phyloP scores from a whole-genome alignment of 2,113 vertebrate genomes.

The Cyrtonyx montezumae region DNA sequence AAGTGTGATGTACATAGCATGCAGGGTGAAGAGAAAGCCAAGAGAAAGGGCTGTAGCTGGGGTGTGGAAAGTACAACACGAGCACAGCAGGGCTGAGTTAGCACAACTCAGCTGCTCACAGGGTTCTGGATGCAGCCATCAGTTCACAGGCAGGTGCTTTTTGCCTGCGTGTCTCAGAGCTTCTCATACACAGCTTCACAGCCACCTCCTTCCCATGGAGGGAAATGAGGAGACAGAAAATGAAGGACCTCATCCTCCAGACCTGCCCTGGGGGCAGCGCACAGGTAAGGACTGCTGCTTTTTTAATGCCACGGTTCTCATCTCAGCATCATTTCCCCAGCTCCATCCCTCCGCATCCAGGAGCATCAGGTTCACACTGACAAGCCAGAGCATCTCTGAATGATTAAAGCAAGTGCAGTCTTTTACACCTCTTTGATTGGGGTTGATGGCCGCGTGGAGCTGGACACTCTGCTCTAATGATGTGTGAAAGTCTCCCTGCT shows the following conservation, averaged over 20 bases:
- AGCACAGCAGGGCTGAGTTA: fast-evolving
- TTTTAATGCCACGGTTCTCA: background rate
- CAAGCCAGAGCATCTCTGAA: background rate
- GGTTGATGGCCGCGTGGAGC: conserved; percentile 57
- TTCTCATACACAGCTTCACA: fast-evolving
- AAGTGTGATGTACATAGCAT: fast-evolving
- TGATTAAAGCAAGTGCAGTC: conserved; percentile 55
- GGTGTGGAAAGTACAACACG: fast-evolving
- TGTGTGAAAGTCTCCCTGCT: conserved; percentile 51
- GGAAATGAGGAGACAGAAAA: background rate
- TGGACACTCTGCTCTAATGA: conserved; percentile 67
- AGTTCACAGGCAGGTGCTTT: background rate
- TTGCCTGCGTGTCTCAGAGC: background rate
- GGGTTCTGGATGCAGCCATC: background rate
- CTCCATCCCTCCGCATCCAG: background rate
- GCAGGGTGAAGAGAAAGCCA: background rate
- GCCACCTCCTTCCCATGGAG: background rate
- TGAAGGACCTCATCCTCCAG: background rate
- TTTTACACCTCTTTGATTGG: conserved; percentile 54
- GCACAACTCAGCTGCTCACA: fast-evolving
- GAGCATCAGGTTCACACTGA: background rate
- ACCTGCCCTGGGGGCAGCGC: background rate
- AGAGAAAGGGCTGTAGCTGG: background rate
- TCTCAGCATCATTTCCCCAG: background rate
- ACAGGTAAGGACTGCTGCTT: background rate